phyloP scores from a whole-genome alignment of 1,140 invertebrate species.

The Wiebesia pumilae region DNA sequence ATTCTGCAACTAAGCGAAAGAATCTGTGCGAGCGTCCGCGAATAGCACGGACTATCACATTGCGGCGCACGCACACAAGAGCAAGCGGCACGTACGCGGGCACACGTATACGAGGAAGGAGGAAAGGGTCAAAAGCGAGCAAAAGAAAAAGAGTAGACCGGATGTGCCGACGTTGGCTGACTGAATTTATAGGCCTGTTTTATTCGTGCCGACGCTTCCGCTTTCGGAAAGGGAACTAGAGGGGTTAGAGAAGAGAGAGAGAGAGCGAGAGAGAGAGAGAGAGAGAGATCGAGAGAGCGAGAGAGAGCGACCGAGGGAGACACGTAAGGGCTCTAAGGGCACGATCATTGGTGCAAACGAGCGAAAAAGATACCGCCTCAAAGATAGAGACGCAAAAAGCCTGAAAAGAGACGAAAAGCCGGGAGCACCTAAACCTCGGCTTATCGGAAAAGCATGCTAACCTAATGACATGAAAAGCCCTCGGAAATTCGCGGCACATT shows the following conservation, averaged over 20 bases:
- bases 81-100: not conserved
- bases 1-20: not conserved
- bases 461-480: conserved; percentile 50
- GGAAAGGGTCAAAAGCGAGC: conserved; percentile 39
- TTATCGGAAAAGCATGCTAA: conserved; percentile 48
- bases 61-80: not conserved
- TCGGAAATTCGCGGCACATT: conserved; percentile 17
- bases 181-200: conserved; percentile 54
- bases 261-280: not conserved
- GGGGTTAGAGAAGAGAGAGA: conserved; percentile 15
- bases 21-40: not conserved
- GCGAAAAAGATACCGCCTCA: not conserved
- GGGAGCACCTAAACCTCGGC: conserved; percentile 32
- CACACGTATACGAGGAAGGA: not conserved
- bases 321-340: not conserved
- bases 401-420: not conserved
- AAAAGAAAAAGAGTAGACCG: conserved; percentile 50
- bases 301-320: not conserved
- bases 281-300: not conserved
- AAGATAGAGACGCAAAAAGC: not conserved
- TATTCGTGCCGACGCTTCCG: conserved; percentile 53
- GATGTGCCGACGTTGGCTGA: conserved; percentile 44
- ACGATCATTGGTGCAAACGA: not conserved
- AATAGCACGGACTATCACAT: not conserved
- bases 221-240: conserved; percentile 27